Base-by-base conservation (phyloP, 2,113 vertebrate genomes). In the Salminus brasiliensis region DNA sequence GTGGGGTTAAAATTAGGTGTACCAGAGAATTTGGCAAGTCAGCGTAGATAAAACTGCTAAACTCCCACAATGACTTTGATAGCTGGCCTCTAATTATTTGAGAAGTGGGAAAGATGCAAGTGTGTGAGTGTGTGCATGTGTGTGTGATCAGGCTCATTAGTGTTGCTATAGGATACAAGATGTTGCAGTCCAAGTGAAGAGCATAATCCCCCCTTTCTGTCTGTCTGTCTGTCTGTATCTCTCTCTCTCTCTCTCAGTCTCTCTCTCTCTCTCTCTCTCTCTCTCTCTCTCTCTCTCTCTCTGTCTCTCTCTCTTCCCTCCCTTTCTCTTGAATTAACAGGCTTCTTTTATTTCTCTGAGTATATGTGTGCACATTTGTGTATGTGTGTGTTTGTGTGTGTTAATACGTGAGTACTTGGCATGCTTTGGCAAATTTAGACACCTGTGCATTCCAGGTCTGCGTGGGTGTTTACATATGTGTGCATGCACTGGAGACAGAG, bases 401-500 rank as follows among this genome's bases (percentile, higher is more conserved):
- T 80, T 30, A 25, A 55, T 10, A 11, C 8, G 15, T 21, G 23
- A 67, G 1, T 10, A n/a, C 39, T 9, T 8, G 34, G 36, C 41
- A 29, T 29, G n/a, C n/a, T n/a, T n/a, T n/a, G n/a, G n/a, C n/a
- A n/a, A n/a, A n/a, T n/a, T n/a, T n/a, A n/a, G n/a, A n/a, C n/a
- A n/a, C n/a, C n/a, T n/a, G n/a, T n/a, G n/a, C n/a, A n/a, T n/a
- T n/a, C n/a, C n/a, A n/a, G n/a, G n/a, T n/a, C 43, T 49, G 18
- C 41, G 34, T 67, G 32, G 67, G 30, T 34, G 29, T 57, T 1
- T 49, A 29, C 15, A 71, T 43, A 2, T 34, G 16, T 21, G 27
- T 45, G n/a, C 30, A 21, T 59, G 62, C 70, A 8, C 7, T 83
- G 25, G 63, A 85, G 55, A 80, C 83, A 83, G 83, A 84, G 81